Evolutionary conservation across 2,888 invertebrate genomes (phyloP).

Genomic region (Phortica magna): DNA sequence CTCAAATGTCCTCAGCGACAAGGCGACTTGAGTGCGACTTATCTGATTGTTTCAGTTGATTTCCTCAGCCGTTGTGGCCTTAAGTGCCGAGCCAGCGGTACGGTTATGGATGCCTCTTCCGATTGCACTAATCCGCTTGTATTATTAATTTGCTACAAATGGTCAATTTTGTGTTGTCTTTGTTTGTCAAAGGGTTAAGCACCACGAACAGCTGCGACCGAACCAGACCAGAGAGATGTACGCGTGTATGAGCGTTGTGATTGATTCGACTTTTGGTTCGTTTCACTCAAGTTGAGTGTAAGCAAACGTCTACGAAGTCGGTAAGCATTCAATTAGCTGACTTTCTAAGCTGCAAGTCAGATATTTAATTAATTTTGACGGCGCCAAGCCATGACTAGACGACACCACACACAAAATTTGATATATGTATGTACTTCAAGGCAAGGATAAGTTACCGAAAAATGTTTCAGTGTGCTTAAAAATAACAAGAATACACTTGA

Average conservation of each 20-base stretch:
- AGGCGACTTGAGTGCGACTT: slow-evolving; percentile 30
- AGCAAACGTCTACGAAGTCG: neutral
- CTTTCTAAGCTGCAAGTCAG: slow-evolving; percentile 39
- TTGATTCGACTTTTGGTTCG: too few species aligned
- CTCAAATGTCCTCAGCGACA: slow-evolving; percentile 16
- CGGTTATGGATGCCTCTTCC: slow-evolving; percentile 2
- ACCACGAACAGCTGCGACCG: slow-evolving; percentile 40
- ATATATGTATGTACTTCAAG: neutral
- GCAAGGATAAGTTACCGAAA: slow-evolving; percentile 5
- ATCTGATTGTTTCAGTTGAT: slow-evolving; percentile 48
- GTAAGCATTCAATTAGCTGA: slow-evolving; percentile 51
- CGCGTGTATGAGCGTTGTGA: too few species aligned
- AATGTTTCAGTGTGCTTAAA: slow-evolving; percentile 40
- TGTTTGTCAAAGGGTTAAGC: slow-evolving; percentile 25
- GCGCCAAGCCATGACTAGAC: slow-evolving; percentile 29
- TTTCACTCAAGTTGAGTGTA: neutral
- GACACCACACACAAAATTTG: neutral
- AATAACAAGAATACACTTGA: slow-evolving; percentile 63
- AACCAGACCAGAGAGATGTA: neutral
- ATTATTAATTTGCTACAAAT: slow-evolving; percentile 61
- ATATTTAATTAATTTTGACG: slow-evolving; percentile 54
- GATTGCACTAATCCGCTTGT: slow-evolving; percentile 47
- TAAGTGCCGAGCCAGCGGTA: neutral
- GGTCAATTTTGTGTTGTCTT: slow-evolving; percentile 47
- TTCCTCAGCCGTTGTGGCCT: neutral